A percentile compares a stretch with the other conserved stretches of the same genome.
Evolutionary conservation across 2,797 vertebrate genomes (phyloP).

Genomic region (Meriones psammophilus): DNA sequence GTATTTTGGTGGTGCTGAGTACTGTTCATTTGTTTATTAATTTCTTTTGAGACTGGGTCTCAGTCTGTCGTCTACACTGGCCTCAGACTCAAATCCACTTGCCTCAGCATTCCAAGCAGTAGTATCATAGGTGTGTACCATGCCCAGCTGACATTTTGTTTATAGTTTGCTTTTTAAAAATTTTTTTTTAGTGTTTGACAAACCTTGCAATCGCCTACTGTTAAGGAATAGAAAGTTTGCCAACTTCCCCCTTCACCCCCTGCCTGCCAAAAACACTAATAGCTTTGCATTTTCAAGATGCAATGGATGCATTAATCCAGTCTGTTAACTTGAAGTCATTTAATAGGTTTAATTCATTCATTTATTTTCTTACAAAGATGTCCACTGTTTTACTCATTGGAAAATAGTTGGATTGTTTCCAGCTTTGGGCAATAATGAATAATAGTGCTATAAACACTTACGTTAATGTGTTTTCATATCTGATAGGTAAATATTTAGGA

Average conservation of each 20-base stretch:
- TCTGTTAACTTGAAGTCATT: no score
- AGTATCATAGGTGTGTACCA: not conserved
- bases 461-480: not conserved
- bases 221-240: not conserved
- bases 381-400: no score
- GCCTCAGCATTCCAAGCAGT: not conserved
- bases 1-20: not conserved
- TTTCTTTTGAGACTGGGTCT: not conserved
- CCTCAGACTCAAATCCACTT: not conserved
- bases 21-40: not conserved
- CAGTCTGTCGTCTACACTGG: not conserved
- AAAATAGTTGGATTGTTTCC: not conserved
- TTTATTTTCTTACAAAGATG: no score
- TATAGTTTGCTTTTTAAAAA: not conserved
- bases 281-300: constrained; percentile 14
- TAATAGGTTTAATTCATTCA: no score
- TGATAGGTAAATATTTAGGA: not conserved
- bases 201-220: not conserved
- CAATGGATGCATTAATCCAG: no score
- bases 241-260: not conserved
- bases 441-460: not conserved
- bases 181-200: not conserved
- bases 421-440: not conserved
- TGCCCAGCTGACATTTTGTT: not conserved
- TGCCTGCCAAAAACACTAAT: no score